phyloP scores from a whole-genome alignment of 2,797 vertebrate species.

The Perodicticus potto region DNA sequence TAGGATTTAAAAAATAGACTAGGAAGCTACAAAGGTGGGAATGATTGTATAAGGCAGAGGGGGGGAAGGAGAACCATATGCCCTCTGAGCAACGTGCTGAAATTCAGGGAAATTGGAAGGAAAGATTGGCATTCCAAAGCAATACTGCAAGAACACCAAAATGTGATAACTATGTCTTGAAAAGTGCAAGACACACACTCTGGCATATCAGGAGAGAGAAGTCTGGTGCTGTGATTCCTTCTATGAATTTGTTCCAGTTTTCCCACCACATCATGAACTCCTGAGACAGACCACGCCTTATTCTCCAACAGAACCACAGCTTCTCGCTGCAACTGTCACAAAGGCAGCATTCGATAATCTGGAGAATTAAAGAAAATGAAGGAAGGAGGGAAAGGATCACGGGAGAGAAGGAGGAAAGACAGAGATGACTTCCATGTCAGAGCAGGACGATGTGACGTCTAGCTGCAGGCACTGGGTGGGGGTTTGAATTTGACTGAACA shows the following conservation, averaged over 20 bases:
- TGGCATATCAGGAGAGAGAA: background rate
- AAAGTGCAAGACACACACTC: slow-evolving; percentile 71
- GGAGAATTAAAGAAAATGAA: background rate
- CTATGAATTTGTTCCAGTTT: slow-evolving; percentile 38
- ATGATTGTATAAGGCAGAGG: slow-evolving; percentile 35
- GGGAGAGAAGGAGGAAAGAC: background rate
- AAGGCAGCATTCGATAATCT: background rate
- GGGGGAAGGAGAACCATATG: slow-evolving; percentile 64
- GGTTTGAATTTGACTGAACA: background rate
- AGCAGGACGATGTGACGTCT: background rate
- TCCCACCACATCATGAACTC: slow-evolving; percentile 39
- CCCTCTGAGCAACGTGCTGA: slow-evolving; percentile 52
- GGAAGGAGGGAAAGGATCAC: background rate
- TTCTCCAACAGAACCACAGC: background rate
- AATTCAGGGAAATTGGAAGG: slow-evolving; percentile 64
- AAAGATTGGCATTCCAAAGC: slow-evolving; percentile 63
- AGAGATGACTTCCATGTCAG: background rate
- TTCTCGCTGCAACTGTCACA: background rate
- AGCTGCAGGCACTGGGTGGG: background rate
- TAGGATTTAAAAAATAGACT: slow-evolving; percentile 20
- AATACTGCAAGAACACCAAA: slow-evolving; percentile 52
- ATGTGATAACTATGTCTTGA: slow-evolving; percentile 64
- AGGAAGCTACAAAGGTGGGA: slow-evolving; percentile 57
- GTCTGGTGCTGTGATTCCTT: slow-evolving; percentile 52
- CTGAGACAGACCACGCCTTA: slow-evolving; percentile 42